Evolutionary conservation across 2,797 vertebrate species (phyloP).

Genomic region (Agapornis canus): DNA sequence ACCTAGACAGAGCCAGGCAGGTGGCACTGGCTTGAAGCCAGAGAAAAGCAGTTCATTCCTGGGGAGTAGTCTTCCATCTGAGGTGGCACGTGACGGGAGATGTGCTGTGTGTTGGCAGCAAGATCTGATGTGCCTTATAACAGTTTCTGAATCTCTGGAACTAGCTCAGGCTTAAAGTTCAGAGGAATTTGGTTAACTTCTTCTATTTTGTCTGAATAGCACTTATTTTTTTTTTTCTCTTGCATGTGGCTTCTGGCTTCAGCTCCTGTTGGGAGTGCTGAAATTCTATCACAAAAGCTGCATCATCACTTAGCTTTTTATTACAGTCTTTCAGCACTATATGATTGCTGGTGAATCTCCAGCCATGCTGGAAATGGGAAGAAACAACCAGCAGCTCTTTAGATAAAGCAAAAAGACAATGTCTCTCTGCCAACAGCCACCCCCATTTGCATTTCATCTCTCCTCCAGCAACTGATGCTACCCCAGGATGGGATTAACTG

Average conservation of each 20-base stretch:
- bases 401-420: background rate
- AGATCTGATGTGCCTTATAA: conserved; percentile 24
- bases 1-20: conserved; percentile 25
- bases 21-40: conserved; percentile 47
- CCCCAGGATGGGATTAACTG: background rate
- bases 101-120: background rate
- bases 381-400: background rate
- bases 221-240: background rate
- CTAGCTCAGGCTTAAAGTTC: conserved; percentile 19
- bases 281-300: conserved; percentile 49
- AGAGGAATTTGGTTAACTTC: conserved; percentile 41
- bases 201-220: conserved; percentile 49
- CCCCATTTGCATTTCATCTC: background rate
- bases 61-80: background rate
- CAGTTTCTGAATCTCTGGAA: conserved; percentile 27
- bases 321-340: conserved; percentile 25
- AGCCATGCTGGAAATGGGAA: conserved; percentile 6
- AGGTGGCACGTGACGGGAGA: background rate
- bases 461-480: background rate
- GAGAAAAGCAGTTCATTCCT: conserved; percentile 35
- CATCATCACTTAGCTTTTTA: conserved; percentile 40
- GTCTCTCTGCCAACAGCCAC: background rate
- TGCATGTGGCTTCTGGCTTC: background rate
- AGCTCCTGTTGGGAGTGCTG: conserved; percentile 30
- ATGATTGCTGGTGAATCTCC: conserved; percentile 1